Base-by-base conservation (phyloP, 2,797 vertebrate genomes). In the Phataginus tetradactyla region DNA sequence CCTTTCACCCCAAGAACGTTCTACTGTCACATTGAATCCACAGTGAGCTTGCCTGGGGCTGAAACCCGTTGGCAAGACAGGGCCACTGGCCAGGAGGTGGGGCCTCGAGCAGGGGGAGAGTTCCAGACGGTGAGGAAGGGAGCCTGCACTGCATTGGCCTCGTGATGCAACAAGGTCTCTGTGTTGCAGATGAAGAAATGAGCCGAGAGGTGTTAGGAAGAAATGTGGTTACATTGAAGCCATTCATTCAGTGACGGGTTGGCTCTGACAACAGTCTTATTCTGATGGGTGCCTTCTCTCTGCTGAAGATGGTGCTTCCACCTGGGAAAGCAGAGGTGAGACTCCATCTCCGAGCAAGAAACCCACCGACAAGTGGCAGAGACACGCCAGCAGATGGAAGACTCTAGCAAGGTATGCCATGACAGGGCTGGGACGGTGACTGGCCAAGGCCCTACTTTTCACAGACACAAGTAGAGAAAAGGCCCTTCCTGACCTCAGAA, bases 271-370 rank as follows among this genome's bases (percentile, higher is more conserved):
- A 3, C 63, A 63, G 1, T 42, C 25, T 23, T n/a, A 25, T 7
- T 32, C 27, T 20, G 32, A 63, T 45, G 45, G 45, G 53, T 7
- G 27, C 13, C 3, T 72, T n/a, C 15, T 80, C 61, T 57, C 12
- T 53, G 63, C 20, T n/a, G 45, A 39, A 25, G 14, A 39, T n/a
- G 11, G 59, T 37, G 20, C 25, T 78, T 64, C 23, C 20, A 15
- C 21, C 17, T 4, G 32, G 55, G 75, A 63, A 75, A 37, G 21
- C 32, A n/a, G 69, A 42, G 9, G 51, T 18, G 9, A 23, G 61
- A 39, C 12, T 34, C 29, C 10, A 0, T n/a, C 39, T 39, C 53
- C 45, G 25, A 5, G 21, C 3, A 9, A n/a, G 23, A 53, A n/a
- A 25, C 9, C 57, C 42, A 86, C 17, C 0, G 7, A 27, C 45